Evolutionary conservation across 2,888 invertebrate species (phyloP).

Genomic region (Mythimna vitellina): DNA sequence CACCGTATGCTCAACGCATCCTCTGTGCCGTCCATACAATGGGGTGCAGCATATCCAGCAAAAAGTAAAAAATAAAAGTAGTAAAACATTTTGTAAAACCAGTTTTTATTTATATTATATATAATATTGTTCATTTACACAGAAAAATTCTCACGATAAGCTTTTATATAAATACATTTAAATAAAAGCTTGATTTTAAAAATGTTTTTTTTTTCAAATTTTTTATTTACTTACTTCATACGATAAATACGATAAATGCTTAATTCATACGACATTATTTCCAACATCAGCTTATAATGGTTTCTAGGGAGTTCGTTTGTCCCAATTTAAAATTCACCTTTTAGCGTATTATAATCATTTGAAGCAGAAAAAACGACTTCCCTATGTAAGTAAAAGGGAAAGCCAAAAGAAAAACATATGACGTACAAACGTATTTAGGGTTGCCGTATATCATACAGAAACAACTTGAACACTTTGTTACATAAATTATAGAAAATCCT

Average conservation of each 20-base stretch:
- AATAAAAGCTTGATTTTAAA: too few species aligned
- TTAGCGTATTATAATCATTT: background rate
- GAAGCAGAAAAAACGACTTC: background rate
- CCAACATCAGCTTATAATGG: background rate
- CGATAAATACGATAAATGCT: too few species aligned
- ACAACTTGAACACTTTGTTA: constrained; percentile 53
- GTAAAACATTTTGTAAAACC: too few species aligned
- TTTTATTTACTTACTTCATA: background rate
- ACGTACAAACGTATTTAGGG: constrained; percentile 32
- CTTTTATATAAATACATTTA: too few species aligned
- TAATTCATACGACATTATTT: background rate
- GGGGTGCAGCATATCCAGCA: too few species aligned
- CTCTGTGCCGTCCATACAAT: too few species aligned
- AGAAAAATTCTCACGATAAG: too few species aligned
- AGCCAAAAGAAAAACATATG: constrained; percentile 34
- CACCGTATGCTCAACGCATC: too few species aligned
- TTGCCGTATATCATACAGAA: constrained; percentile 38
- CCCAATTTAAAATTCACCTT: background rate
- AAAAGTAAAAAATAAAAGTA: too few species aligned
- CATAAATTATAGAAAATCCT: constrained; percentile 61
- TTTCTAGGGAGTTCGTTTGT: background rate
- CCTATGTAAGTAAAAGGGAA: constrained; percentile 1
- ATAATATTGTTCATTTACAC: too few species aligned
- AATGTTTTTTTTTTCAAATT: background rate
- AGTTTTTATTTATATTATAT: too few species aligned